These are phyloP conservation scores for Acrocyrtus sp. DNA, from an alignment of 2,888 invertebrate genomes.

Conservation along the genomic window DNA sequence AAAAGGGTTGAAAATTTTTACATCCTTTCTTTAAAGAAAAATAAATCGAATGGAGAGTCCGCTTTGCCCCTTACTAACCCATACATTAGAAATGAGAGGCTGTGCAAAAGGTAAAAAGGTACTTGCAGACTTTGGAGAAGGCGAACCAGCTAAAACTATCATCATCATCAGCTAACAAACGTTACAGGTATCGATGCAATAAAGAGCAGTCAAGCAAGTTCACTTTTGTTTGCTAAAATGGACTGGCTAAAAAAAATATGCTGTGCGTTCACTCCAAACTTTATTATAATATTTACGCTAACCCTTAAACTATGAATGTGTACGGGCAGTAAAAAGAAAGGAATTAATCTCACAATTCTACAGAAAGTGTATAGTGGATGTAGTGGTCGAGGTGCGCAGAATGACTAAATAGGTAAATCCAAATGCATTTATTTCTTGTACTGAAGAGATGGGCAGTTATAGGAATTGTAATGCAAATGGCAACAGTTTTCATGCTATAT, in stretches of 20 bases:
- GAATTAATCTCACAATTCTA: background rate
- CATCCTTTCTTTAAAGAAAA: no score
- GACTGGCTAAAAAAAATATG: no score
- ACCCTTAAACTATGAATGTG: background rate
- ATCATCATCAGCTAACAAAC: no score
- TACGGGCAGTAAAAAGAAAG: background rate
- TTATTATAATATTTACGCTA: constrained; percentile 7
- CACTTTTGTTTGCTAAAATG: background rate
- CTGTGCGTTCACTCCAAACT: constrained; percentile 7
- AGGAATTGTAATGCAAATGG: background rate
- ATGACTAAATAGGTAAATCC: no score
- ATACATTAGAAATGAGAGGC: background rate
- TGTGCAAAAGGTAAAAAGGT: constrained; percentile 1
- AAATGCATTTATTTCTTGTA: background rate
- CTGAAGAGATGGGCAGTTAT: background rate
- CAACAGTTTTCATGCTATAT: background rate
- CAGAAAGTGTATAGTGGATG: background rate
- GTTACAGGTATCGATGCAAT: background rate
- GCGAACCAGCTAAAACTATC: no score
- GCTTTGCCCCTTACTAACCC: constrained; percentile 11
- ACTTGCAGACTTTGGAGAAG: no score
- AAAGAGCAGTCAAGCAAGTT: constrained; percentile 14
- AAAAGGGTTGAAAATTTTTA: background rate
- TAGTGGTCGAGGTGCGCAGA: no score
- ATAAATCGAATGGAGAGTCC: constrained; percentile 33